Base-by-base conservation (phyloP, 1,140 invertebrate genomes). In the Calephelis nemesis region DNA sequence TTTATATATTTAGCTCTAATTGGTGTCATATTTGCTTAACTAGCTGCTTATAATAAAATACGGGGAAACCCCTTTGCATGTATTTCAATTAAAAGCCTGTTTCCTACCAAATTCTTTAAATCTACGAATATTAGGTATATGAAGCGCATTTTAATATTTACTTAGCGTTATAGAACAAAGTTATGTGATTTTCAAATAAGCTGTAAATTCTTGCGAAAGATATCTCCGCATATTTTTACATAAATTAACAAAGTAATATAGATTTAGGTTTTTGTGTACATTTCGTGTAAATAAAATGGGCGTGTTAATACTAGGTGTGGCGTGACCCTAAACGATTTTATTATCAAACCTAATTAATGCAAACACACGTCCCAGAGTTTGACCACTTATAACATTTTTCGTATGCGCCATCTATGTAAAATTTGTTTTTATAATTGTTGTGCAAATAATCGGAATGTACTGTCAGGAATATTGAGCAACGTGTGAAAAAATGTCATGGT, bases 291-390 rank as follows among this genome's bases (percentile, higher is more conserved):
- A 58, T 58, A 58, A 58, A 45, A 58, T 58, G 30, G 15, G 12
- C 52, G 13, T 10, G 30, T 39, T 58, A 58, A 58, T 58, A 2
- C 15, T 75, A 78, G 79, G 82, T 77, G 81, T 84, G 81, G 78
- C 75, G 73, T 72, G 69, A 71, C 72, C 71, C 64, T 77, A 67
- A 71, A 78, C 63, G 67, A 66, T 73, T 77, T 77, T 77, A 73
- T 77, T 73, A 70, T 73, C 70, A 78, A 80, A 83, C 74, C 71
- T 90, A 78, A 88, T 90, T 90, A 88, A 90, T 90, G 85, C 87
- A 69, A 63, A 73, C 67, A 68, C 87, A 90, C 85, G 87, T 71
- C 65, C 62, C 63, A 15, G 65, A 74, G 76, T 74, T 73, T 68
- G 71, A 69, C 73, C 70, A 74, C 69, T 69, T 67, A 73, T 74